These are phyloP conservation scores for Corydoras sp. DNA, from an alignment of 2,113 vertebrate genomes.

Conservation along the genomic window DNA sequence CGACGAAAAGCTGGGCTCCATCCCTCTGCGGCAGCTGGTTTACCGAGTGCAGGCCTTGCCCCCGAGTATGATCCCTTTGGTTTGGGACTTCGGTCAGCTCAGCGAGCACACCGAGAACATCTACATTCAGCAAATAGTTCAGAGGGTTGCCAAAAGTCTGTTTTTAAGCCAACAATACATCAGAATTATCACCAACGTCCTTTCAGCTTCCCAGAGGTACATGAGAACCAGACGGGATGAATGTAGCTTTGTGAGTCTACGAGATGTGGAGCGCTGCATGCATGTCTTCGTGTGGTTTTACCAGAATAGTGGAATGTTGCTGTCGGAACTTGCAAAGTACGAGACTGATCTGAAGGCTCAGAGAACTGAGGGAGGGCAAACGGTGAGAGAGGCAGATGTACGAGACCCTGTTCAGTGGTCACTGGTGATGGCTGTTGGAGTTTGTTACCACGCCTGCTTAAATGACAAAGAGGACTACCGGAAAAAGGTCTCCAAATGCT, in stretches of 20 bases:
- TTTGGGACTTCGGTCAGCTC: conserved; percentile 97
- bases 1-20: conserved; percentile 80
- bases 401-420: conserved; percentile 75
- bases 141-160: conserved; percentile 61
- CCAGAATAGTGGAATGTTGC: conserved; percentile 57
- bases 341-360: conserved; percentile 23
- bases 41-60: conserved; percentile 92
- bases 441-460: conserved; percentile 90
- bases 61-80: conserved; percentile 86
- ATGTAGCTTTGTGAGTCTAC: conserved; percentile 88
- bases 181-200: conserved; percentile 61
- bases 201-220: conserved; percentile 80
- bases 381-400: fast-evolving
- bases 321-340: conserved; percentile 60
- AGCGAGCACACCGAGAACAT: conserved; percentile 72
- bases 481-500: conserved; percentile 56
- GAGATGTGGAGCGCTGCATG: conserved; percentile 93
- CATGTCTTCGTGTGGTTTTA: conserved; percentile 83
- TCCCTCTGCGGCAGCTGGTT: conserved; percentile 88
- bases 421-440: conserved; percentile 77
- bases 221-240: conserved; percentile 81
- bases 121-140: conserved; percentile 87
- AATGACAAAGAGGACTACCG: conserved; percentile 76
- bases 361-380: background rate
- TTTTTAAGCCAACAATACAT: conserved; percentile 19